These are phyloP conservation scores for Mactromeris polynyma DNA, from an alignment of 2,888 invertebrate species.

Conservation along the genomic window DNA sequence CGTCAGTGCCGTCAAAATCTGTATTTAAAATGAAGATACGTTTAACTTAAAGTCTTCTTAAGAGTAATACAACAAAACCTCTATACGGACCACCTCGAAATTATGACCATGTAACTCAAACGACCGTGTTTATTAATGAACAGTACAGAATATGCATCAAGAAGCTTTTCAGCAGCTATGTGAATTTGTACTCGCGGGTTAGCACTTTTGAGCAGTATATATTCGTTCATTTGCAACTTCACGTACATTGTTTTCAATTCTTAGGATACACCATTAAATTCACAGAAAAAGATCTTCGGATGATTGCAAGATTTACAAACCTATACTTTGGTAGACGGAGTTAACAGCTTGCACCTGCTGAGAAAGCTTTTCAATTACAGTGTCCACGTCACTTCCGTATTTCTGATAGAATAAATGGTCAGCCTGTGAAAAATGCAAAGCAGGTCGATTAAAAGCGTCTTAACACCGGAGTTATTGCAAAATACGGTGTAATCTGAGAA, in stretches of 20 bases:
- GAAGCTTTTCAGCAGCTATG: too few relatives aligned
- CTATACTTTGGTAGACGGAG: conserved; percentile 87
- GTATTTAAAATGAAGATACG: conserved; percentile 69
- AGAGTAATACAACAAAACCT: not conserved
- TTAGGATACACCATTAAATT: not conserved
- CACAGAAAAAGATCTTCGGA: not conserved
- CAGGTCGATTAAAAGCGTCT: too few relatives aligned
- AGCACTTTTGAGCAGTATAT: too few relatives aligned
- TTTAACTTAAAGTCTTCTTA: not conserved
- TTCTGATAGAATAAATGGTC: conserved; percentile 80
- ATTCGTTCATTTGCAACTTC: too few relatives aligned
- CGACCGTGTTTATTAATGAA: too few relatives aligned
- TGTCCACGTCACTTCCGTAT: conserved; percentile 90
- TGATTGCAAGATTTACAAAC: conserved; percentile 71
- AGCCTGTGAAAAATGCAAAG: conserved; percentile 71
- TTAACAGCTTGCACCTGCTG: conserved; percentile 97
- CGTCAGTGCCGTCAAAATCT: conserved; percentile 97
- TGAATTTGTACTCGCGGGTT: too few relatives aligned
- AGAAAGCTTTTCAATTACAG: conserved; percentile 98
- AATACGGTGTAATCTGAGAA: too few relatives aligned
- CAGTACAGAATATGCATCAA: too few relatives aligned
- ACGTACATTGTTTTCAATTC: too few relatives aligned
- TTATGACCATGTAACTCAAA: too few relatives aligned
- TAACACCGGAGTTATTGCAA: too few relatives aligned
- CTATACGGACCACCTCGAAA: not conserved